Conservation (phyloP, 1,140 invertebrate species). For the Ostrea edulis region DNA sequence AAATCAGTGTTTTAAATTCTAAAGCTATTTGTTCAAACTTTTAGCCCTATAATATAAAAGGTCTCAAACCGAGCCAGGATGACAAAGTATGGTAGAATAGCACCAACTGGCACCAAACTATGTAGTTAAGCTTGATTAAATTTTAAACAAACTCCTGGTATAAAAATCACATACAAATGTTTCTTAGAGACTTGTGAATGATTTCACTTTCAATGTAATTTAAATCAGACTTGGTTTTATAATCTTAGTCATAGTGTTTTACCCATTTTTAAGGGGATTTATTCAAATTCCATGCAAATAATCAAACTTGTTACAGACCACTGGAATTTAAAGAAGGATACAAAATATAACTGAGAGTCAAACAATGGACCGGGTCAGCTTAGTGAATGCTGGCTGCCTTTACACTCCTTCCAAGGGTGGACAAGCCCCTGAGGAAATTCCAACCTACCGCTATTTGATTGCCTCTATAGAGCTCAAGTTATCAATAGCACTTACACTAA, state of each 20-base stretch:
- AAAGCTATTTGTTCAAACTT: slow-evolving; percentile 17
- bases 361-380: slow-evolving; percentile 4
- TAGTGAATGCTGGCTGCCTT: not conserved
- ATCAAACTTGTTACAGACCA: slow-evolving; percentile 21
- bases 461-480: not conserved
- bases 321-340: slow-evolving; percentile 20
- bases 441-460: not conserved
- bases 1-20: slow-evolving; percentile 9
- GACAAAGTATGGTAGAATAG: not conserved
- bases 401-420: not conserved
- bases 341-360: not conserved
- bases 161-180: slow-evolving; percentile 6
- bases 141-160: slow-evolving; percentile 19
- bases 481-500: not conserved
- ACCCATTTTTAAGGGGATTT: slow-evolving; percentile 27
- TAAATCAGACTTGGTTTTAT: slow-evolving; percentile 34
- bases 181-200: slow-evolving; percentile 16
- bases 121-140: slow-evolving; percentile 12
- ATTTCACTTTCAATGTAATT: slow-evolving; percentile 23
- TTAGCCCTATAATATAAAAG: not conserved
- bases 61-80: not conserved
- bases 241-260: slow-evolving; percentile 3
- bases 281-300: slow-evolving; percentile 31
- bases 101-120: slow-evolving; percentile 8
- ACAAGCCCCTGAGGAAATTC: slow-evolving; percentile 17